Evolutionary conservation across 2,888 invertebrate species (phyloP).

Genomic region (Dolichopus griseipennis): DNA sequence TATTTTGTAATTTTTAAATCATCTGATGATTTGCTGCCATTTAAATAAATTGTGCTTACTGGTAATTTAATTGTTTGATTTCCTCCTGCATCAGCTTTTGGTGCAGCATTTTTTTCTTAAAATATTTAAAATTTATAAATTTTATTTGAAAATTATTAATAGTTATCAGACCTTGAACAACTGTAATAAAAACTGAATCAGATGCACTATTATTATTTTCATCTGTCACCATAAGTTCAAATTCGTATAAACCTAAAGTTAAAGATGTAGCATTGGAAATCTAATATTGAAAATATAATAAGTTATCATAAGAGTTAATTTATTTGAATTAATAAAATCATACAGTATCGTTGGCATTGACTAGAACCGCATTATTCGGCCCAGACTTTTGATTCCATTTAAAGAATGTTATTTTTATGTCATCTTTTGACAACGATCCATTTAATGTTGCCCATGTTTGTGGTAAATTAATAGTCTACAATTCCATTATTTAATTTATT

Average conservation of each 20-base stretch:
- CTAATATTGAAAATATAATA: conserved; percentile 22
- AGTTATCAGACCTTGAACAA: conserved; percentile 69
- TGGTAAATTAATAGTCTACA: conserved; percentile 71
- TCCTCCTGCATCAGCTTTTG: conserved; percentile 81
- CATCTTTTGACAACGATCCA: conserved; percentile 73
- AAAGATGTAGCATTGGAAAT: conserved; percentile 69
- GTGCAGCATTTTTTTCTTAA: conserved; percentile 78
- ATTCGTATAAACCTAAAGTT: conserved; percentile 75
- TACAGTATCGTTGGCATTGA: conserved; percentile 50
- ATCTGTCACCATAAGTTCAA: conserved; percentile 73
- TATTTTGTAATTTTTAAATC: conserved; percentile 79
- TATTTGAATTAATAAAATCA: conserved; percentile 10
- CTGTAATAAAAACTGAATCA: conserved; percentile 63
- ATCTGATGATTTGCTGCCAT: conserved; percentile 77
- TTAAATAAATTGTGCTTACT: conserved; percentile 63
- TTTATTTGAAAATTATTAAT: conserved; percentile 14
- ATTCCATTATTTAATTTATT: conserved; percentile 21
- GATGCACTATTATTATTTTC: conserved; percentile 73
- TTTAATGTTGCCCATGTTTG: conserved; percentile 71
- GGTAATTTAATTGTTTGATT: conserved; percentile 72
- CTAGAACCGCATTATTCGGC: conserved; percentile 52
- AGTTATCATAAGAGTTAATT: too few species aligned
- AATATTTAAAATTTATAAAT: conserved; percentile 13
- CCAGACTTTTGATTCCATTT: conserved; percentile 74
- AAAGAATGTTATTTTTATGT: conserved; percentile 71